A percentile compares a stretch with the other conserved stretches of the same genome.
Conservation (phyloP, 2,113 vertebrate genomes). For the Athene noctua region DNA sequence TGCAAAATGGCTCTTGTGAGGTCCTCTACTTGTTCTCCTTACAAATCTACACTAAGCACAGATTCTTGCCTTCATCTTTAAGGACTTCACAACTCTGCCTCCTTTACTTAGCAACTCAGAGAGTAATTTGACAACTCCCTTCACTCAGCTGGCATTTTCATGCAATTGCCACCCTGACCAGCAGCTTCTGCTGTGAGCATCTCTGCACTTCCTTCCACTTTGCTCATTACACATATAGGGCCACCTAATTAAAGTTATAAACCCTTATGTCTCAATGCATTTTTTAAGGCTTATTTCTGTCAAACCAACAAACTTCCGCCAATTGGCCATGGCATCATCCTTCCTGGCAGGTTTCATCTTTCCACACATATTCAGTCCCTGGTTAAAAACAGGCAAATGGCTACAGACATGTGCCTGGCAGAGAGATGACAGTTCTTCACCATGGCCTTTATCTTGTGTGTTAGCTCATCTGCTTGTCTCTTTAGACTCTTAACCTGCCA, state of each 20-base stretch:
- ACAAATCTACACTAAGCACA: neutral
- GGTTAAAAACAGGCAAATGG: constrained; percentile 13
- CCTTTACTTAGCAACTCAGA: neutral
- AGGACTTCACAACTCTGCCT: neutral
- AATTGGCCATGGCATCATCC: neutral
- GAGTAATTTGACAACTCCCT: neutral
- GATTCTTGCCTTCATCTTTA: neutral
- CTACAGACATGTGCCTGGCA: constrained; percentile 18
- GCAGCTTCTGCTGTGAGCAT: neutral
- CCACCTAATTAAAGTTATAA: neutral
- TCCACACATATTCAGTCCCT: neutral
- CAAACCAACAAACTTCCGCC: neutral
- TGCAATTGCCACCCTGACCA: neutral
- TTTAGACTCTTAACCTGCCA: constrained; percentile 22
- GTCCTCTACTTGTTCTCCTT: neutral
- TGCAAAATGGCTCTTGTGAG: neutral
- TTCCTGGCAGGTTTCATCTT: neutral
- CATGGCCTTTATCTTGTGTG: neutral
- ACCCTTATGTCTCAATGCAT: neutral
- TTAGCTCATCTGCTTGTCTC: constrained; percentile 42
- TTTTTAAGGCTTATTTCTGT: neutral
- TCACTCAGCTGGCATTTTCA: neutral
- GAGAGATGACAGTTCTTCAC: constrained; percentile 4
- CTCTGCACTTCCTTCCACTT: neutral
- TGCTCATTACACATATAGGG: neutral